Evolutionary conservation across 2,113 vertebrate genomes (phyloP).

Genomic region (Procapra przewalskii): DNA sequence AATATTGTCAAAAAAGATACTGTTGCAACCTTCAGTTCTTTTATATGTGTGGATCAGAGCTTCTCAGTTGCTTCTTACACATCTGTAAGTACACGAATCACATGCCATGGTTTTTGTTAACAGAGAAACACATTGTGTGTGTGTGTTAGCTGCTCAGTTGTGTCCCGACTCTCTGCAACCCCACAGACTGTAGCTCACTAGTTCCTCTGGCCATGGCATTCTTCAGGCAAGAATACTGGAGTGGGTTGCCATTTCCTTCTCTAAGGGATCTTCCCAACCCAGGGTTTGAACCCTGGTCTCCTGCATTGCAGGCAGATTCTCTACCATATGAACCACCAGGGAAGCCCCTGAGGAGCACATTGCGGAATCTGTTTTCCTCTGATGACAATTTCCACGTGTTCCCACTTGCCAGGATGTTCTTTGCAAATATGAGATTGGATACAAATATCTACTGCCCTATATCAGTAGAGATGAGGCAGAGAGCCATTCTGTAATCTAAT

Average conservation of each 20-base stretch:
- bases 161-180: not conserved
- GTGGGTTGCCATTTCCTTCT: not conserved
- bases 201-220: not conserved
- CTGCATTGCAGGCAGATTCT: not conserved
- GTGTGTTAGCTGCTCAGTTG: not conserved
- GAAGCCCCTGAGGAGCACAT: not conserved
- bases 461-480: not conserved
- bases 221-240: not conserved
- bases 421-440: not conserved
- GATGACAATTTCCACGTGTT: not conserved
- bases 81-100: not conserved
- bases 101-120: not conserved
- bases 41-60: not conserved
- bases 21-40: not conserved
- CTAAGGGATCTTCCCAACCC: not conserved
- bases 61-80: not conserved
- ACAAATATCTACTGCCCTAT: not conserved
- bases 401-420: not conserved
- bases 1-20: not conserved
- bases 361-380: not conserved
- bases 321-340: not conserved
- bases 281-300: not conserved
- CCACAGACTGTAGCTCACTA: not conserved
- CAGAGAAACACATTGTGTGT: not conserved
- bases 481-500: not conserved